These are phyloP conservation scores for Drosophila rhopaloa DNA, from an alignment of 1,140 invertebrate genomes.

Conservation along the genomic window DNA sequence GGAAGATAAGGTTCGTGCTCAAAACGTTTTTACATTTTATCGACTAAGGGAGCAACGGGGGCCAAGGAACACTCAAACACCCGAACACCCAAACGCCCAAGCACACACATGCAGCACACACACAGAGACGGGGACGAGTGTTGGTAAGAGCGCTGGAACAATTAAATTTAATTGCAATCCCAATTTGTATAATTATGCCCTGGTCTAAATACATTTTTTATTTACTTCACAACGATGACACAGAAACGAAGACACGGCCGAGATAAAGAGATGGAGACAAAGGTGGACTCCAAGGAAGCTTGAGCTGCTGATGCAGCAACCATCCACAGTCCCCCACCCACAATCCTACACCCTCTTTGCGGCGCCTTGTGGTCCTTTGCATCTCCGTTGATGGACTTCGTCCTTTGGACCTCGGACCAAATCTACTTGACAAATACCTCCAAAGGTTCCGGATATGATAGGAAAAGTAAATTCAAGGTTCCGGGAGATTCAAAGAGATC, in stretches of 20 bases:
- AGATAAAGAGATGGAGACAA: background rate
- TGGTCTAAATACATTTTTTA: slow-evolving; percentile 79
- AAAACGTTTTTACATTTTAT: slow-evolving; percentile 83
- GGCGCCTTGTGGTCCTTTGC: background rate
- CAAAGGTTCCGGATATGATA: background rate
- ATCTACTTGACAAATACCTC: slow-evolving; percentile 4
- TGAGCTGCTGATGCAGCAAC: slow-evolving; percentile 35
- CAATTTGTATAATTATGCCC: slow-evolving; percentile 83
- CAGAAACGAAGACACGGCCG: slow-evolving; percentile 28
- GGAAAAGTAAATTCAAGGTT: no score
- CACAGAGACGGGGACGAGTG: slow-evolving; percentile 7
- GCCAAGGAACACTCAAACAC: slow-evolving; percentile 19
- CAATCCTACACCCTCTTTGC: background rate
- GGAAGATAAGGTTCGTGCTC: slow-evolving; percentile 76
- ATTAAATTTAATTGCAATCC: slow-evolving; percentile 83
- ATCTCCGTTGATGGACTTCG: slow-evolving; percentile 1
- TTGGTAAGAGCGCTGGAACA: slow-evolving; percentile 67
- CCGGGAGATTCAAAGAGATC: background rate
- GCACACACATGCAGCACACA: slow-evolving; percentile 48
- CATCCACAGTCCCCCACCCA: background rate
- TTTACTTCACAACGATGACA: slow-evolving; percentile 68
- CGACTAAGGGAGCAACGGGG: slow-evolving; percentile 54
- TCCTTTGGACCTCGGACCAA: slow-evolving; percentile 5
- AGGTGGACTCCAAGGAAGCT: slow-evolving; percentile 5
- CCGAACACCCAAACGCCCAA: slow-evolving; percentile 13